These are phyloP conservation scores for Lepus europaeus DNA, from an alignment of 2,113 vertebrate genomes.

Conservation along the genomic window DNA sequence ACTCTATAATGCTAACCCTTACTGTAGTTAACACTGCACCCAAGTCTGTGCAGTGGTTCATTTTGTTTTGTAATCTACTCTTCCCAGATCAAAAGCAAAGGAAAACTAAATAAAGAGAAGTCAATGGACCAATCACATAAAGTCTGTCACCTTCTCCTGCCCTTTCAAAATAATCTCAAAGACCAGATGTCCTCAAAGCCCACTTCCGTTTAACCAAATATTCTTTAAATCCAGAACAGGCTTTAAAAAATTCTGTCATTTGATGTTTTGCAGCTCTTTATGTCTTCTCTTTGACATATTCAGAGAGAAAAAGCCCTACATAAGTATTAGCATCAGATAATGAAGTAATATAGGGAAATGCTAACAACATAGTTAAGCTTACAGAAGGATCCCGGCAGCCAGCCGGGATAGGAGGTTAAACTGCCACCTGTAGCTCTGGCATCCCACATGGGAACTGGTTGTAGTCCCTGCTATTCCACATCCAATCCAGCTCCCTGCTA, in stretches of 20 bases:
- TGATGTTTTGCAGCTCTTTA: slow-evolving; percentile 52
- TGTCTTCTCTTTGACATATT: slow-evolving; percentile 51
- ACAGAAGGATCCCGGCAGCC: background rate
- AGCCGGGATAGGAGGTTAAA: too few species aligned
- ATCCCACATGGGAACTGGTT: too few species aligned
- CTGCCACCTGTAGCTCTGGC: too few species aligned
- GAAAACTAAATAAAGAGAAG: slow-evolving; percentile 7
- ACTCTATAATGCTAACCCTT: slow-evolving; percentile 85
- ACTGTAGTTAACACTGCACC: slow-evolving; percentile 83
- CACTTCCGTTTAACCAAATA: slow-evolving; percentile 54
- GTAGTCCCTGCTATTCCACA: too few species aligned
- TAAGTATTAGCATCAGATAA: slow-evolving; percentile 59
- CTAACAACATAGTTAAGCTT: slow-evolving; percentile 29
- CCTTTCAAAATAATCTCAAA: slow-evolving; percentile 52
- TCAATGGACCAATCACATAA: background rate
- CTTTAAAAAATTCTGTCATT: slow-evolving; percentile 50
- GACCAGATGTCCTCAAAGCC: slow-evolving; percentile 29
- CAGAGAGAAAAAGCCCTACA: slow-evolving; percentile 28
- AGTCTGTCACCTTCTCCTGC: background rate
- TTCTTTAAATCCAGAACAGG: slow-evolving; percentile 29
- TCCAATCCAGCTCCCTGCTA: too few species aligned
- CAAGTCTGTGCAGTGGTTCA: background rate
- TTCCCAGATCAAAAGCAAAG: background rate
- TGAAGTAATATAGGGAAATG: slow-evolving; percentile 15
- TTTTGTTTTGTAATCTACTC: slow-evolving; percentile 50